Evolutionary conservation across 2,888 invertebrate genomes (phyloP).

Genomic region (Melinaea menophilus): DNA sequence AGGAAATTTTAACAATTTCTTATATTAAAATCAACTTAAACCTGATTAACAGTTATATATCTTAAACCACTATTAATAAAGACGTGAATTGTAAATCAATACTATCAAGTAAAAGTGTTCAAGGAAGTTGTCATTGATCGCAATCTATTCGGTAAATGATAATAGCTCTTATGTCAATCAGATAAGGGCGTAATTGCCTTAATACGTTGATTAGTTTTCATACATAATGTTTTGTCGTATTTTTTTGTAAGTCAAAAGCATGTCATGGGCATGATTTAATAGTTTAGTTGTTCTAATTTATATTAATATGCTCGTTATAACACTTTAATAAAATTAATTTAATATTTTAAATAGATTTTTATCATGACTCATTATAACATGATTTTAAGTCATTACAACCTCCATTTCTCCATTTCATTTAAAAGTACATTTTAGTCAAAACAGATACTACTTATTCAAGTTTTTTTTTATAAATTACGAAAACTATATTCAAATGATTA

Average conservation of each 20-base stretch:
- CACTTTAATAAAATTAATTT: no score
- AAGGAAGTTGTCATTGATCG: neutral
- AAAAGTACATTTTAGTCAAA: no score
- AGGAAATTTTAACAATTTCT: no score
- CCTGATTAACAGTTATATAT: neutral
- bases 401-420: no score
- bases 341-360: no score
- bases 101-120: slow-evolving; percentile 3
- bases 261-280: slow-evolving; percentile 19
- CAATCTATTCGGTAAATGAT: neutral
- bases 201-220: neutral
- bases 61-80: neutral
- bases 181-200: neutral
- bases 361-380: no score
- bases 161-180: neutral
- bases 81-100: neutral
- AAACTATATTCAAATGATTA: no score
- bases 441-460: no score
- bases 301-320: neutral
- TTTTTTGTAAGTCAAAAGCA: slow-evolving; percentile 25
- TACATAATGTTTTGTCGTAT: slow-evolving; percentile 9
- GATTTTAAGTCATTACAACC: no score
- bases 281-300: neutral
- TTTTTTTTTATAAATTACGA: no score
- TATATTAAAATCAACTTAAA: no score